Evolutionary conservation across 2,888 invertebrate genomes (phyloP).

Genomic region (Platycheirus rosarum): DNA sequence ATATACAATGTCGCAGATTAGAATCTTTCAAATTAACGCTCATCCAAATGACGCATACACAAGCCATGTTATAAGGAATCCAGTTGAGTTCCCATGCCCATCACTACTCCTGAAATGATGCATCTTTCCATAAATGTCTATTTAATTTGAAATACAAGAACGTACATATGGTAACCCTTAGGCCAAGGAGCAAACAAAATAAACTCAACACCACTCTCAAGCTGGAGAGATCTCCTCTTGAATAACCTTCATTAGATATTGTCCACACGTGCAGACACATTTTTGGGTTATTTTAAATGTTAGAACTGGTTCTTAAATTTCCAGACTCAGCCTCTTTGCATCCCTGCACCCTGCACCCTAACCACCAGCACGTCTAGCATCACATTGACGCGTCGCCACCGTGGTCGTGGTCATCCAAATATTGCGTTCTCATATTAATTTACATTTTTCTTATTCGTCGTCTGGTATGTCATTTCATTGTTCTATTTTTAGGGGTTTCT

Average conservation of each 20-base stretch:
- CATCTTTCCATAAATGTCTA: too few relatives aligned
- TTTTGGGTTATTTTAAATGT: conserved; percentile 33
- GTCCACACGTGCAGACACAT: conserved; percentile 31
- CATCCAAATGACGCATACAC: too few relatives aligned
- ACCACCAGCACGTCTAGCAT: conserved; percentile 1
- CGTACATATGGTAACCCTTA: conserved; percentile 7
- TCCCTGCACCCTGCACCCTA: conserved; percentile 14
- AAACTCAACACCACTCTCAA: conserved; percentile 28
- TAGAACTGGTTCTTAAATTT: conserved; percentile 33
- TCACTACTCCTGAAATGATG: too few relatives aligned
- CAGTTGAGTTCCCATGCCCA: too few relatives aligned
- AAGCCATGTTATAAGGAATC: too few relatives aligned
- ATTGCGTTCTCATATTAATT: conserved; percentile 33
- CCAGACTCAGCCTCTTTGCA: conserved; percentile 20
- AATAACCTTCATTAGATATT: conserved; percentile 16
- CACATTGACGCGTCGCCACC: not conserved
- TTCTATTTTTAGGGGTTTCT: conserved; percentile 30
- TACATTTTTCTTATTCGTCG: conserved; percentile 8
- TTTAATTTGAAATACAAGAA: too few relatives aligned
- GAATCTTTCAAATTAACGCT: too few relatives aligned
- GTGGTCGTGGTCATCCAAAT: conserved; percentile 16
- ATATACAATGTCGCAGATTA: too few relatives aligned
- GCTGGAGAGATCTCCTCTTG: conserved; percentile 15
- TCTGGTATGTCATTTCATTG: conserved; percentile 43
- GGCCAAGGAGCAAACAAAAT: not conserved